These are phyloP conservation scores for Choristoneura rosaceana DNA, from an alignment of 2,888 invertebrate genomes.

Conservation along the genomic window DNA sequence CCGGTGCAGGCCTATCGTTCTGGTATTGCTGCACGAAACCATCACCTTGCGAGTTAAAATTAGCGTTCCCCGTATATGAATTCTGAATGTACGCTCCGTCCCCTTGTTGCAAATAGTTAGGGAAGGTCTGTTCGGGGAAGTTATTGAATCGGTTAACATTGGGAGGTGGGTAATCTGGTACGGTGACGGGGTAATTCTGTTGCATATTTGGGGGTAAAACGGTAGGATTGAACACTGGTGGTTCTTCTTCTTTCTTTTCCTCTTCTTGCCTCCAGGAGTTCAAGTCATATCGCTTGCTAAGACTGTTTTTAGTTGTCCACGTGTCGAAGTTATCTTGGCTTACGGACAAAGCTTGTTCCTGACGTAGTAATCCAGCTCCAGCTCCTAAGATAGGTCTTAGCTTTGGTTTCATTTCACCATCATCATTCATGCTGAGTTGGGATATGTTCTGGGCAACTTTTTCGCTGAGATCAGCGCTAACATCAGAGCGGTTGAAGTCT, in stretches of 20 bases:
- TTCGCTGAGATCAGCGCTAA: slow-evolving; percentile 54
- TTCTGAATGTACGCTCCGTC: slow-evolving; percentile 76
- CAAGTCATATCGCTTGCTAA: slow-evolving; percentile 73
- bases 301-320: slow-evolving; percentile 67
- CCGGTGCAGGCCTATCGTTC: slow-evolving; percentile 51
- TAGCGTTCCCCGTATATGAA: slow-evolving; percentile 58
- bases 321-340: slow-evolving; percentile 69
- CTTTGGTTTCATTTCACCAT: slow-evolving; percentile 73
- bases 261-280: slow-evolving; percentile 77
- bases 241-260: slow-evolving; percentile 68
- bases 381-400: slow-evolving; percentile 77
- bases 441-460: slow-evolving; percentile 68
- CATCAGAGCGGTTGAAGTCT: slow-evolving; percentile 52
- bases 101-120: slow-evolving; percentile 75
- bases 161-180: slow-evolving; percentile 71
- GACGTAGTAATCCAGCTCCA: slow-evolving; percentile 69
- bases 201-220: slow-evolving; percentile 63
- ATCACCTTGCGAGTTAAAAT: slow-evolving; percentile 65
- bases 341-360: slow-evolving; percentile 62
- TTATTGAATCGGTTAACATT: slow-evolving; percentile 57
- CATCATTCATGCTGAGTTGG: slow-evolving; percentile 67
- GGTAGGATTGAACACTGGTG: slow-evolving; percentile 67
- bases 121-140: slow-evolving; percentile 56
- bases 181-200: slow-evolving; percentile 50
- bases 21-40: slow-evolving; percentile 54